Percentiles rank a stretch among this genome's conserved stretches.
These are phyloP conservation scores for Pocillopora damicornis DNA, from an alignment of 64 coral and sea anemone species.

Conservation along the genomic window DNA sequence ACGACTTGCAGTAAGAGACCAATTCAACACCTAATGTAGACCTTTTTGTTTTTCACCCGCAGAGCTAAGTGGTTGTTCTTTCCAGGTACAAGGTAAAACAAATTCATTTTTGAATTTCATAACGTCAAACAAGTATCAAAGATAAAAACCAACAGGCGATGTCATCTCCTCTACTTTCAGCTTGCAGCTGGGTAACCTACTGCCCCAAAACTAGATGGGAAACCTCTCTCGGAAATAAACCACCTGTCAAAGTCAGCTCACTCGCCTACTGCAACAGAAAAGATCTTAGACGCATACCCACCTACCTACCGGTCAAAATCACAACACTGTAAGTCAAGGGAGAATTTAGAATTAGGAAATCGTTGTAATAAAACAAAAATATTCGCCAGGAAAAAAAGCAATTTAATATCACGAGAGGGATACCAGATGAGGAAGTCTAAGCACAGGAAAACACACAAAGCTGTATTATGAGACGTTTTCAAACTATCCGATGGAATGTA, in stretches of 20 bases:
- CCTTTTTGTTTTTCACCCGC: not conserved
- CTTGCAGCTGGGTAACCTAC: constrained; percentile 66
- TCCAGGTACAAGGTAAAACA: not conserved
- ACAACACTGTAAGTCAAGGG: constrained; percentile 61
- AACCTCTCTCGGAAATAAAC: constrained; percentile 44
- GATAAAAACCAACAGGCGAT: not conserved
- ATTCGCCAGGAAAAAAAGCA: not conserved
- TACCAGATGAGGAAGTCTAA: no score
- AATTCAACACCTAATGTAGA: no score
- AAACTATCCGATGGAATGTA: no score
- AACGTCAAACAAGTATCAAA: not conserved
- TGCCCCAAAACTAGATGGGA: constrained; percentile 54
- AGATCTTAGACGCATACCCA: constrained; percentile 59
- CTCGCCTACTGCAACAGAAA: constrained; percentile 25
- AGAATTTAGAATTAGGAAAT: not conserved
- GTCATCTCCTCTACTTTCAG: constrained; percentile 5
- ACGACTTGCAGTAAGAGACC: no score
- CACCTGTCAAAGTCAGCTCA: constrained; percentile 1
- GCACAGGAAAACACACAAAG: no score
- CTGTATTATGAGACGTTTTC: no score
- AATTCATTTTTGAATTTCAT: not conserved
- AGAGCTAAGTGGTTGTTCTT: constrained; percentile 9
- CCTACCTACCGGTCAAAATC: constrained; percentile 60
- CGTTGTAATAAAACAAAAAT: not conserved
- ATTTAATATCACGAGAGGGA: not conserved